Evolutionary conservation across 2,888 invertebrate genomes (phyloP).

Genomic region (Leistus spinibarbis): DNA sequence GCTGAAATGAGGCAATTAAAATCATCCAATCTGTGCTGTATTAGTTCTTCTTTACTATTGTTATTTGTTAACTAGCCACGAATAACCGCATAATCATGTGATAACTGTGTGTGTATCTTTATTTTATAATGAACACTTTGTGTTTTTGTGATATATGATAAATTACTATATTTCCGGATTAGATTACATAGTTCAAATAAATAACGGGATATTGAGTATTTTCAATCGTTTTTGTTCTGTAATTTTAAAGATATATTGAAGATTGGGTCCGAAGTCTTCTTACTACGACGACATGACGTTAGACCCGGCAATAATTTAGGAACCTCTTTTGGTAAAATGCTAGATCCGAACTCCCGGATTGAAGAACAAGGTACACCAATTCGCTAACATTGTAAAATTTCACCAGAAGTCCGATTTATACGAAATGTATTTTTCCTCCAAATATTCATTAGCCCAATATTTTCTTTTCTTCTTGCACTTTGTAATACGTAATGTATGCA

Average conservation of each 20-base stretch:
- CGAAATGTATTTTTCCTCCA: no score
- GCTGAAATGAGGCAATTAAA: slow-evolving; percentile 8
- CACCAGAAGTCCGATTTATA: no score
- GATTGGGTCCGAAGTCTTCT: no score
- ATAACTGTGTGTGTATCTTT: neutral
- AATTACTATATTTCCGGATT: neutral
- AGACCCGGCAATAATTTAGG: no score
- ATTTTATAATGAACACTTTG: neutral
- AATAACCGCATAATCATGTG: neutral
- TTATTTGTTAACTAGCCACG: neutral
- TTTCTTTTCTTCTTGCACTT: no score
- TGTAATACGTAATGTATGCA: no score
- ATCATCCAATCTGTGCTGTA: neutral
- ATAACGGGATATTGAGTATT: neutral
- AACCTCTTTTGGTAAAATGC: no score
- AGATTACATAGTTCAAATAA: neutral
- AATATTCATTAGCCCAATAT: no score
- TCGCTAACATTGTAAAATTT: no score
- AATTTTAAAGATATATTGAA: neutral
- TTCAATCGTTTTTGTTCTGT: neutral
- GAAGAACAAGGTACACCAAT: no score
- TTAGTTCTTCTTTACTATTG: neutral
- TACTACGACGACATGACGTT: no score
- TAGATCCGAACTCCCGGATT: no score
- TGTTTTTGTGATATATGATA: neutral